Percentiles rank a stretch among this genome's conserved stretches.
Evolutionary conservation across 2,113 vertebrate species (phyloP).

Genomic region (Promerops cafer): DNA sequence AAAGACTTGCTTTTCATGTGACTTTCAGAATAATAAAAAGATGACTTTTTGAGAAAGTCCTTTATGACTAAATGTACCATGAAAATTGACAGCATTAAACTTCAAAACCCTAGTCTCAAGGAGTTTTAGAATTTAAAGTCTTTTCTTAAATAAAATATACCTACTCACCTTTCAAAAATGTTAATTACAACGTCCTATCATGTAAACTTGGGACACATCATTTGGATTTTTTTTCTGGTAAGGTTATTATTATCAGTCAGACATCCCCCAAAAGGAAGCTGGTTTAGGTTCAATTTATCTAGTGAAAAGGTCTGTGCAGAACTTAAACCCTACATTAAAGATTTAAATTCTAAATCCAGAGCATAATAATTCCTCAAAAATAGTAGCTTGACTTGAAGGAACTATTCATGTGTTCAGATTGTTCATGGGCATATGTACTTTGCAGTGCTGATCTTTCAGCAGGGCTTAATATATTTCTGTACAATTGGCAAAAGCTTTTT

Average conservation of each 20-base stretch:
- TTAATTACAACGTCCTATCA: background rate
- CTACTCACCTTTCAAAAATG: background rate
- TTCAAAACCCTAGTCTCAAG: background rate
- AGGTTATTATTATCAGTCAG: background rate
- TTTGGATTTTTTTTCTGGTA: background rate
- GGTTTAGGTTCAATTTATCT: background rate
- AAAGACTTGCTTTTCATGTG: background rate
- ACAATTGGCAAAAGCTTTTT: background rate
- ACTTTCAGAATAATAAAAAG: background rate
- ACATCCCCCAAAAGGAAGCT: background rate
- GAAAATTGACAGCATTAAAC: background rate
- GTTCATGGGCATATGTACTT: background rate
- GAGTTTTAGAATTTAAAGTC: background rate
- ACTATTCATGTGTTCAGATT: background rate
- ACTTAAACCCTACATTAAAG: background rate
- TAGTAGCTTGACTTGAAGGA: background rate
- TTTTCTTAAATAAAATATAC: background rate
- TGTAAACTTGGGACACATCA: background rate
- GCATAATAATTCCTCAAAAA: background rate
- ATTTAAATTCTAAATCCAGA: background rate
- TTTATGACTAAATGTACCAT: conserved; percentile 17
- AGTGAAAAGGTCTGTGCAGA: background rate
- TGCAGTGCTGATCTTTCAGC: background rate
- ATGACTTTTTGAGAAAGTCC: background rate
- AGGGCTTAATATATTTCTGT: background rate